Evolutionary conservation across 2,113 vertebrate genomes (phyloP).

Genomic region (Herpailurus yagouaroundi): DNA sequence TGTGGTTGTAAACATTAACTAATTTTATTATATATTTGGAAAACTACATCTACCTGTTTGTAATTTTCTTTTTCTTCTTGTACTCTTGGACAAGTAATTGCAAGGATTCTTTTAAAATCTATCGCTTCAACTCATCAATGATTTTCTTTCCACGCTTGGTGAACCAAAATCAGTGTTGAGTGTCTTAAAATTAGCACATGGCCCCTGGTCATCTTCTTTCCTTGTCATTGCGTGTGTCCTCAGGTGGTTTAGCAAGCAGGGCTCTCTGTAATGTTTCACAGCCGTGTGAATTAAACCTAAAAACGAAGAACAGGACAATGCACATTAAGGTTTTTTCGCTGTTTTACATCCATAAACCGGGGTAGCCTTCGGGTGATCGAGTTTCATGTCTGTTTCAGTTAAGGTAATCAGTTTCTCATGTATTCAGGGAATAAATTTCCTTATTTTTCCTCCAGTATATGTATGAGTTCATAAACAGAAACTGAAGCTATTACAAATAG

Average conservation of each 20-base stretch:
- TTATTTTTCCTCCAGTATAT: constrained; percentile 19
- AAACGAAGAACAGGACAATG: constrained; percentile 15
- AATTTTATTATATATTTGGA: constrained; percentile 27
- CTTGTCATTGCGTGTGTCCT: neutral
- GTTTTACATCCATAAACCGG: constrained; percentile 61
- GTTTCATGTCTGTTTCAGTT: constrained; percentile 66
- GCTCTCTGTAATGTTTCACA: neutral
- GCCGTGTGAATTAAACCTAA: constrained; percentile 21
- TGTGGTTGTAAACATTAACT: constrained; percentile 14
- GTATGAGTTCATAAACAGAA: constrained; percentile 38
- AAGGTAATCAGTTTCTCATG: constrained; percentile 61
- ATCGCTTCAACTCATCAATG: neutral
- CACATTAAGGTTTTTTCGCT: constrained; percentile 29
- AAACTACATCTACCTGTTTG: neutral
- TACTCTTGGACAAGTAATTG: neutral
- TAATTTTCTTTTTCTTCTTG: neutral
- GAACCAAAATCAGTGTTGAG: neutral
- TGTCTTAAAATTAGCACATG: constrained; percentile 39
- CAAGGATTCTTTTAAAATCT: neutral
- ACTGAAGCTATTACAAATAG: constrained; percentile 24
- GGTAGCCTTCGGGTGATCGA: constrained; percentile 56
- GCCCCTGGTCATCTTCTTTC: neutral
- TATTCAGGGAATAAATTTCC: constrained; percentile 63
- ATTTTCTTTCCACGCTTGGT: constrained; percentile 37
- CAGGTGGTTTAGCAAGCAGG: neutral